Evolutionary conservation across 92 coral and sea anemone genomes (phyloP), one percentile per base, ranked within the genome.

Genomic region (Galaxea fascicularis): DNA sequence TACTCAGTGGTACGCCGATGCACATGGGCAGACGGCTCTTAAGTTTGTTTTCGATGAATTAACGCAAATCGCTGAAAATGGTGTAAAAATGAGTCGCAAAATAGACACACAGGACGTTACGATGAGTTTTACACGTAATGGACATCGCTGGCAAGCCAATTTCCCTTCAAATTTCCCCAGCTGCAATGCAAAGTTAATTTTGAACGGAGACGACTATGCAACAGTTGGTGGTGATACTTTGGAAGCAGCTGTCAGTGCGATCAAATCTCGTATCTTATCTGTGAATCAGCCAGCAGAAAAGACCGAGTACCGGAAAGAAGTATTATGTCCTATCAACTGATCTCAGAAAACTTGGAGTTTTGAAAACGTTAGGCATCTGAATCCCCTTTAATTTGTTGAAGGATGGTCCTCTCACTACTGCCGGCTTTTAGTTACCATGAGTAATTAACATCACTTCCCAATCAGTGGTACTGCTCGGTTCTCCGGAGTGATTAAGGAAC

Each of bases 81-180:
- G 44, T 0, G 79, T 88, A 53, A 49, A 27, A 15, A 88, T 88
- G 88, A 77, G 65, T 13, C 80, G 91, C 60, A 66, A 82, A 20
- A n/a, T 59, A 30, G 52, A 39, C 30, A 76, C 88, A 16, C 88
- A 77, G 27, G 91, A 88, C 73, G 21, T 88, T 58, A 56, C 84
- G 14, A 26, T 88, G 29, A 45, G 52, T 16, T 88, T 88, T 49
- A 58, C 27, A 24, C 49, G 75, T 17, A 65, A 18, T 3, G 73
- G 66, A n/a, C 65, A 60, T 16, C 49, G 59, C 17, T 88, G 91
- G 88, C 35, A 76, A 58, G 35, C 76, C 21, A 18, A 18, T 1
- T 88, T 88, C 18, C 91, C 91, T 6, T 21, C 65, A 20, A 29
- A 67, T 67, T 88, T 88, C 59, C 91, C 91, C 21, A 4, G 17